These are phyloP conservation scores for Scrobipalpa atriplicella DNA, from an alignment of 2,888 invertebrate genomes.

Conservation along the genomic window DNA sequence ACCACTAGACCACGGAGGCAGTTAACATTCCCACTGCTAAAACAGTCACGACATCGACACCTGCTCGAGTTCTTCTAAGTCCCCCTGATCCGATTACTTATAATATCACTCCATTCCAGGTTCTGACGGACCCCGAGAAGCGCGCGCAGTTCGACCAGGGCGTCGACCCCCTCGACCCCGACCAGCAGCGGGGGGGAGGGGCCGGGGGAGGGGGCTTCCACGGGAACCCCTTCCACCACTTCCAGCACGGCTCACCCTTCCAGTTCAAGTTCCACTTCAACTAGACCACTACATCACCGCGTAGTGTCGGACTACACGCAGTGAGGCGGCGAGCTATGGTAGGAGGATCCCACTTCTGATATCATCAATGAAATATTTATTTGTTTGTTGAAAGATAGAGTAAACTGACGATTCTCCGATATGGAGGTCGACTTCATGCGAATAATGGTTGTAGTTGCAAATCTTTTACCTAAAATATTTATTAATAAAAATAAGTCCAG, in stretches of 20 bases:
- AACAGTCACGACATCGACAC: too few species aligned
- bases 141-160: constrained; percentile 96
- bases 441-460: too few species aligned
- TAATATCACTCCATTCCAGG: constrained; percentile 69
- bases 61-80: too few species aligned
- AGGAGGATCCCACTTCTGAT: not conserved
- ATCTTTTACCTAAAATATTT: too few species aligned
- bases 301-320: not conserved
- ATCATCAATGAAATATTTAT: too few species aligned
- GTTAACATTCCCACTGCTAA: too few species aligned
- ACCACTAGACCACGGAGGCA: too few species aligned
- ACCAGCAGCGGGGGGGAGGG: constrained; percentile 97
- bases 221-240: constrained; percentile 92
- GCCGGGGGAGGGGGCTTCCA: constrained; percentile 72
- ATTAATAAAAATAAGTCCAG: too few species aligned
- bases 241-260: constrained; percentile 94
- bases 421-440: too few species aligned
- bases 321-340: not conserved
- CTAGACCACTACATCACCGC: constrained; percentile 65
- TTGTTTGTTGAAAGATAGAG: not conserved
- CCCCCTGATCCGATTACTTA: too few species aligned
- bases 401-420: not conserved
- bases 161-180: constrained; percentile 98
- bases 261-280: constrained; percentile 99
- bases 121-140: constrained; percentile 94